phyloP scores from a whole-genome alignment of 1,140 invertebrate species.

The Penaeus japonicus region DNA sequence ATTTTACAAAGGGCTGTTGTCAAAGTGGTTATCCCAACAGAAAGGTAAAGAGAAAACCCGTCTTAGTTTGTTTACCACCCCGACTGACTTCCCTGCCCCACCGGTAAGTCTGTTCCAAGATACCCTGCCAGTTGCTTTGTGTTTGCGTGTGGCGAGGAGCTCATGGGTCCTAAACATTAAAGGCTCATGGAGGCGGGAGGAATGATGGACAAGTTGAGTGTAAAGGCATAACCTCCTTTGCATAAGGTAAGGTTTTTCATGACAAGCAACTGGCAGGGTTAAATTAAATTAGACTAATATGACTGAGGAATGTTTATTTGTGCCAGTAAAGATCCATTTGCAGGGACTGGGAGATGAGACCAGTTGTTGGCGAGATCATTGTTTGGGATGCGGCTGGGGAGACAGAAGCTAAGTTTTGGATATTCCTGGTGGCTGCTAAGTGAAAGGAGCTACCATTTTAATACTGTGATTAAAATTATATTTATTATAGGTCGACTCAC shows the following conservation, averaged over 20 bases:
- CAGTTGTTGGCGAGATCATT: not conserved
- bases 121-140: constrained; percentile 48
- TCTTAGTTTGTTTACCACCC: constrained; percentile 54
- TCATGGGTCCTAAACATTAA: not conserved
- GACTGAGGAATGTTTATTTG: constrained; percentile 39
- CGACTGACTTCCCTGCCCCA: constrained; percentile 33
- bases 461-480: not conserved
- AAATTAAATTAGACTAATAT: constrained; percentile 53
- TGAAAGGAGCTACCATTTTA: constrained; percentile 8
- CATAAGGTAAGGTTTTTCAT: constrained; percentile 42
- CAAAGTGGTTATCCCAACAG: constrained; percentile 98
- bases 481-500: not conserved
- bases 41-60: constrained; percentile 74
- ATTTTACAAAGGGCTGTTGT: constrained; percentile 89
- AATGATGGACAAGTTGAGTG: no score
- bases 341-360: not conserved
- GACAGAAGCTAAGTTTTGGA: constrained; percentile 40
- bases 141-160: not conserved
- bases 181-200: not conserved
- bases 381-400: not conserved
- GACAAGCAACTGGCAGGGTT: constrained; percentile 49
- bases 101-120: constrained; percentile 58
- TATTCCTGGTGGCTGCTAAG: constrained; percentile 1
- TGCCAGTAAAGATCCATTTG: constrained; percentile 39
- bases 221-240: not conserved